Evolutionary conservation across 2,888 invertebrate species (phyloP).

Genomic region (Mythimna albipuncta): DNA sequence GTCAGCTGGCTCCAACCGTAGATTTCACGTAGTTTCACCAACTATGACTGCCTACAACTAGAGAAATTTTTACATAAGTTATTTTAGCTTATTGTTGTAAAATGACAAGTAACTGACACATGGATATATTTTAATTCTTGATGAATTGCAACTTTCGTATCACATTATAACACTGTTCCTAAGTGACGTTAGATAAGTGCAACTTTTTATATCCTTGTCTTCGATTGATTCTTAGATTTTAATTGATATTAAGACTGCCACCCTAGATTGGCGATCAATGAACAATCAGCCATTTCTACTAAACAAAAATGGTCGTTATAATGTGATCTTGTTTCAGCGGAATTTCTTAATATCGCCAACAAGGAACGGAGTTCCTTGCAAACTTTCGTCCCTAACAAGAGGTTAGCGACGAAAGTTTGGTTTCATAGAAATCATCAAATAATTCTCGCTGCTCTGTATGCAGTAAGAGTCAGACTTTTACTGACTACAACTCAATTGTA

Average conservation of each 20-base stretch:
- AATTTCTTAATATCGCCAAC: not conserved
- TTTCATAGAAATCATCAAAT: too few species aligned
- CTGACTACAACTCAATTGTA: too few species aligned
- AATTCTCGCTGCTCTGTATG: too few species aligned
- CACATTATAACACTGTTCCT: not conserved
- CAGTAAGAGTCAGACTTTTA: too few species aligned
- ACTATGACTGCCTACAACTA: not conserved
- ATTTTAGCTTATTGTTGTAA: conserved; percentile 44
- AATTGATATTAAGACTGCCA: too few species aligned
- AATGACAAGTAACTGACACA: conserved; percentile 39
- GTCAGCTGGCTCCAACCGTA: conserved; percentile 9
- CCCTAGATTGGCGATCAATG: too few species aligned
- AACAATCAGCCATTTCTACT: too few species aligned
- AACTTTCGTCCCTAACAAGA: too few species aligned
- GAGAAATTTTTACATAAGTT: conserved; percentile 41
- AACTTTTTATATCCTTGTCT: not conserved
- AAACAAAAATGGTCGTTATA: too few species aligned
- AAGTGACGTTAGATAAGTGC: not conserved
- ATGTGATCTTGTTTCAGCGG: too few species aligned
- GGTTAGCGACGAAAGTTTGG: too few species aligned
- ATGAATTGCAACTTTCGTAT: conserved; percentile 44
- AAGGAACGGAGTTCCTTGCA: not conserved
- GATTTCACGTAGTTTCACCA: conserved; percentile 48
- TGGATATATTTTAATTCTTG: conserved; percentile 17
- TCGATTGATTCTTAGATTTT: too few species aligned